Evolutionary conservation across 2,797 vertebrate species (phyloP).

Genomic region (Semaprochilodus insignis): DNA sequence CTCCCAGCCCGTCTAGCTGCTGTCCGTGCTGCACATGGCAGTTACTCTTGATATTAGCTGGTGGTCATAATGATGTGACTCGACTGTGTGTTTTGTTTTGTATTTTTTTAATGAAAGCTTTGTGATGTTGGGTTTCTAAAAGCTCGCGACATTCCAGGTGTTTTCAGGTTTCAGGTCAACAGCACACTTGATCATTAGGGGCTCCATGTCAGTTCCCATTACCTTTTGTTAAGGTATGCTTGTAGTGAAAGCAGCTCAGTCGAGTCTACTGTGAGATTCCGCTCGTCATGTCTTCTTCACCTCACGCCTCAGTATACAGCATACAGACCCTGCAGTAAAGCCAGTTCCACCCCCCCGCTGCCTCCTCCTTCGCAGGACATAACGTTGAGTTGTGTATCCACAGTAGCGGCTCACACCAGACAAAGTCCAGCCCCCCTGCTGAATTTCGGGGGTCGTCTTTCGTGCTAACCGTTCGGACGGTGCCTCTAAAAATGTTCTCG

Average conservation of each 20-base stretch:
- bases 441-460: background rate
- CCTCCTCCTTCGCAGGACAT: background rate
- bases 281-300: background rate
- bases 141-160: background rate
- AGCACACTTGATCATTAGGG: background rate
- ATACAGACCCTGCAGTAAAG: background rate
- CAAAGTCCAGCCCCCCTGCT: no score
- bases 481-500: slow-evolving; percentile 15
- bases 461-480: slow-evolving; percentile 5
- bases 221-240: slow-evolving; percentile 1
- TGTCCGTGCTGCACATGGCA: no score
- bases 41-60: no score
- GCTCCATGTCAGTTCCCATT: background rate
- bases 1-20: no score
- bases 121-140: background rate
- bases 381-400: no score
- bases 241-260: background rate
- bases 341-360: background rate
- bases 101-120: no score
- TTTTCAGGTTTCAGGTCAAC: background rate
- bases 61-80: no score
- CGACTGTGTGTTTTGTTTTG: no score
- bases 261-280: no score
- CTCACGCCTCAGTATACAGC: background rate
- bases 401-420: no score